Evolutionary conservation across 1,140 invertebrate genomes (phyloP), one percentile per base, ranked within the genome.

Genomic region (Neodiprion lecontei): DNA sequence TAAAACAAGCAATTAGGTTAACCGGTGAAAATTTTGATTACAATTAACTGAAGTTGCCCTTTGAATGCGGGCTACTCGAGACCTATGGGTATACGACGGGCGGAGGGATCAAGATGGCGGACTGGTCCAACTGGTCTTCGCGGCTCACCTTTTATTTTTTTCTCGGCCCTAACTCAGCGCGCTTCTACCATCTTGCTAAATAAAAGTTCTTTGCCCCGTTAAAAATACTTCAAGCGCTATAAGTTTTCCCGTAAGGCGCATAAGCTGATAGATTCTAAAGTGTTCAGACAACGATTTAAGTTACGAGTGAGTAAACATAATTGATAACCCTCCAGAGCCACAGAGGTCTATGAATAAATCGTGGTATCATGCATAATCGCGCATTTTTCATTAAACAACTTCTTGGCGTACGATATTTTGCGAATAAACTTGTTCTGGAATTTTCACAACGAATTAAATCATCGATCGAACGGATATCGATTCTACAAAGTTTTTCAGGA

Each of bases 51-150:
- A 9, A 61, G 7, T 61, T 14, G 53, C 53, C 53, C 53, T 14
- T 12, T 61, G 53, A 17, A 61, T 61, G 53, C n/a, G 53, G 53
- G 28, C 28, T 40, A 47, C 11, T 69, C 67, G 67, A 21, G 21
- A 11, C 67, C 17, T 69, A 47, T 48, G 23, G 70, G 28, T 40
- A 40, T 17, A 40, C n/a, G 14, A 14, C 48, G 53, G 53, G 53
- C 48, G 0, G 10, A 40, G 70, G 48, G 23, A 69, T 78, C 77
- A 79, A 83, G 77, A 84, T 83, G 81, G 81, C 78, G 75, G 78
- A 82, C 82, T 80, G 81, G 82, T 81, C 78, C 77, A 77, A 78
- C 81, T 67, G 78, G 78, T 83, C 74, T 78, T 67, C 65, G 28
- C 28, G 53, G 48, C 68, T 77, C 69, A 73, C 67, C 75, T 78